Evolutionary conservation across 2,797 vertebrate species (phyloP), one percentile per base, ranked within the genome.

Genomic region (Cyprinodon diabolis): DNA sequence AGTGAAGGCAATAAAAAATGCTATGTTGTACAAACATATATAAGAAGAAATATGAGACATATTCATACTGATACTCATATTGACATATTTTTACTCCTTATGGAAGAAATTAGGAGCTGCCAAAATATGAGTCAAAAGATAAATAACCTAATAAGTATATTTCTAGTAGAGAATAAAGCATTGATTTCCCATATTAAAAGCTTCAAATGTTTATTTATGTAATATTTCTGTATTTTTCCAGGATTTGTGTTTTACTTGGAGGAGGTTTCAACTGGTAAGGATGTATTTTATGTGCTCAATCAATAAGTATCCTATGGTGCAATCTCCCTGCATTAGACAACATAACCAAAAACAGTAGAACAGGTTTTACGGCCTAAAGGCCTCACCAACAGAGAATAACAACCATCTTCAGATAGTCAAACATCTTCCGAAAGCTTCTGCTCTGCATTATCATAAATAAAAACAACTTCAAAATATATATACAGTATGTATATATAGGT

Each of bases 21-120:
- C 68, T 66, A 66, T 54, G 30, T 21, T 56, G 25, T 72, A 66
- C 13, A 15, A 1, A 77, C 74, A 71, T 57, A 51, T 2, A 75
- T 69, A 37, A 12, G 15, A 47, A 70, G 49, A 30, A 35, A 19
- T 52, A 40, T 48, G 9, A 23, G 67, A 52, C 35, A 74, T 7
- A 43, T 43, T 8, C 40, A 43, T 43, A 43, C 5, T 43, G 7
- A 43, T 43, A 43, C 40, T 43, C 40, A 43, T 43, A 43, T 43
- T 5, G 7, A 43, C 40, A 43, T 43, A 43, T 43, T 43, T 43
- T 43, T 43, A 43, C 7, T 43, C 40, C 40, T 43, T 43, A 43
- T 43, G 40, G 40, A 43, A 43, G 7, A 43, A 43, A 43, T 43
- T 43, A 43, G 40, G 30, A 30, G 30, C 30, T 30, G 30, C 30